Conservation (phyloP, 2,888 invertebrate species). For the Isoperla grammatica region DNA sequence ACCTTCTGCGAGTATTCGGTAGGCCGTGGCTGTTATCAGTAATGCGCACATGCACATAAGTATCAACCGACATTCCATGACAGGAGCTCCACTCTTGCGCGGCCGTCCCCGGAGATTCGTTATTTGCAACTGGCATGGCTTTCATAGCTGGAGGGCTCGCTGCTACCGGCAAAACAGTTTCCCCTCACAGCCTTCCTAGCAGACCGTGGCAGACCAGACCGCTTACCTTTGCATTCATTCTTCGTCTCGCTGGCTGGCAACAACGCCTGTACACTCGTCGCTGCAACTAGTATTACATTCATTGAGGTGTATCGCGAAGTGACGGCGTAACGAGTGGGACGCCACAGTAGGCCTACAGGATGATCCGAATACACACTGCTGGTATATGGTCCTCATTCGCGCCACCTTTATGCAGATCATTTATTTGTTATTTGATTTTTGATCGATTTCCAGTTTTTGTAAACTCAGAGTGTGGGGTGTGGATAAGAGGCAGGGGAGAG, state of each 20-base stretch:
- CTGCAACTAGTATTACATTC: neutral
- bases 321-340: neutral
- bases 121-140: neutral
- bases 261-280: neutral
- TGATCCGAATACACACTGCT: no score
- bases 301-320: neutral
- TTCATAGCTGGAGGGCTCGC: neutral
- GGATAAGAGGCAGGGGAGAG: no score
- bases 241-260: neutral
- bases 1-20: neutral
- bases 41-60: neutral
- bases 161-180: constrained; percentile 20
- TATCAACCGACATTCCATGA: neutral
- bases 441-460: no score
- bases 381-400: no score
- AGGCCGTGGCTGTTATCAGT: neutral
- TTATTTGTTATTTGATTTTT: no score
- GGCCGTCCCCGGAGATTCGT: neutral
- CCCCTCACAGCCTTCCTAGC: constrained; percentile 6
- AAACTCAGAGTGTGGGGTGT: no score
- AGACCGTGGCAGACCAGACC: constrained; percentile 4
- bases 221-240: constrained; percentile 5
- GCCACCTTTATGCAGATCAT: no score
- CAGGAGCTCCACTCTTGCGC: constrained; percentile 3
- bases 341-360: neutral